Evolutionary conservation across 2,113 vertebrate species (phyloP).

Genomic region (Tylochromis polylepis): DNA sequence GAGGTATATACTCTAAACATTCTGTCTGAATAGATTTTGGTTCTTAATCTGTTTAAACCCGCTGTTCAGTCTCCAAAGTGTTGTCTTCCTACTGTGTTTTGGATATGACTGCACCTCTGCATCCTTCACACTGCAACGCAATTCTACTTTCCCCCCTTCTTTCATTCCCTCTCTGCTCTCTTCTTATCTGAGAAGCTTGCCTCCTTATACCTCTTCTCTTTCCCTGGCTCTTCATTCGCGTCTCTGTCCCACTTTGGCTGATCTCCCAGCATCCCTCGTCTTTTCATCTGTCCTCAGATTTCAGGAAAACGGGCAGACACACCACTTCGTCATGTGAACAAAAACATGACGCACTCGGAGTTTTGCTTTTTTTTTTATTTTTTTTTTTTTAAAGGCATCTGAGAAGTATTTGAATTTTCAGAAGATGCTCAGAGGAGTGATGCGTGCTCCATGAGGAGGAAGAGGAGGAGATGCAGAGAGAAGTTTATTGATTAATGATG

Average conservation of each 20-base stretch:
- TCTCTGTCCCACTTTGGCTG: not conserved
- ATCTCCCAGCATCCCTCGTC: not conserved
- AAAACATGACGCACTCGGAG: not conserved
- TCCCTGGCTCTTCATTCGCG: not conserved
- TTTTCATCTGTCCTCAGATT: not conserved
- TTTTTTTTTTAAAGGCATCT: not conserved
- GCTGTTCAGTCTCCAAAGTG: not conserved
- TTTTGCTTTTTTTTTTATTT: not conserved
- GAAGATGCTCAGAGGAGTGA: not conserved
- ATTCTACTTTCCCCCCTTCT: not conserved
- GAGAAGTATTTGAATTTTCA: not conserved
- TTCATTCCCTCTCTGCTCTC: not conserved
- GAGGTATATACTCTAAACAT: not conserved
- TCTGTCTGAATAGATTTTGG: not conserved
- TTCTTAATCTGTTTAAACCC: not conserved
- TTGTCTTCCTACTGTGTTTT: not conserved
- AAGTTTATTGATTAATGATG: conserved; percentile 5
- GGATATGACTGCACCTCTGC: not conserved
- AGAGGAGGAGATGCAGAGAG: not conserved
- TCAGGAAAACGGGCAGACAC: conserved; percentile 5
- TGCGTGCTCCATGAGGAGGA: not conserved
- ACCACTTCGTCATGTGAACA: not conserved
- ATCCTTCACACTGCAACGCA: not conserved
- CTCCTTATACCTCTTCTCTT: not conserved
- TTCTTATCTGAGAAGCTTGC: not conserved